These are phyloP conservation scores for Meles meles DNA, from an alignment of 2,113 vertebrate genomes.

Conservation along the genomic window DNA sequence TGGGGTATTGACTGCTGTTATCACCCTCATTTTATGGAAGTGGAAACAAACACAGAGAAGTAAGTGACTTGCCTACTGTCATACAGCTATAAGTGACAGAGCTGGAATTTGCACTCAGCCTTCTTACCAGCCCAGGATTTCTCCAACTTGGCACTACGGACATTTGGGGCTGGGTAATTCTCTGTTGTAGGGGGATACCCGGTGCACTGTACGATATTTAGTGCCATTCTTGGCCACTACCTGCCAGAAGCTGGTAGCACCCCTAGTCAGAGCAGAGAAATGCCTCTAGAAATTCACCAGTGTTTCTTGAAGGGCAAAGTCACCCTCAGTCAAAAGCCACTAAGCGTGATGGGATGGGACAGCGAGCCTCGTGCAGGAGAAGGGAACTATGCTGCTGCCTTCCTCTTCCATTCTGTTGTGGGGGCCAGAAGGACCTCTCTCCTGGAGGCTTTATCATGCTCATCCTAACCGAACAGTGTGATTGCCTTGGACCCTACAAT, in stretches of 20 bases:
- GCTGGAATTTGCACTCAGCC: background rate
- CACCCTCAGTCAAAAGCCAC: background rate
- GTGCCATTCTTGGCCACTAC: background rate
- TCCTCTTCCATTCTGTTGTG: background rate
- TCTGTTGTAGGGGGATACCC: background rate
- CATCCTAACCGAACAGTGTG: background rate
- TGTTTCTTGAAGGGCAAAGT: background rate
- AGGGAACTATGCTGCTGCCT: accelerated
- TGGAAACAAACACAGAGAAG: background rate
- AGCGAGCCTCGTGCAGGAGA: background rate
- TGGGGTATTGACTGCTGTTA: background rate
- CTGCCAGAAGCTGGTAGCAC: background rate
- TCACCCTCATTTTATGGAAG: background rate
- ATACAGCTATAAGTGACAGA: background rate
- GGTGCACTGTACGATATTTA: background rate
- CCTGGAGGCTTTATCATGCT: background rate
- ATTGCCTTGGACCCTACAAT: too few species aligned
- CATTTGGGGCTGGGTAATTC: background rate
- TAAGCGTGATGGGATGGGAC: background rate
- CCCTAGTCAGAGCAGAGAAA: background rate
- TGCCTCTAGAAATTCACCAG: background rate
- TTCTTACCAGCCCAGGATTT: background rate
- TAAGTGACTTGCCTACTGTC: background rate
- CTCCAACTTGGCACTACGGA: background rate
- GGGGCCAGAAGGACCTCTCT: background rate